These are phyloP conservation scores for Diploscapter pachys DNA, from an alignment of 1,140 invertebrate genomes.

Conservation along the genomic window DNA sequence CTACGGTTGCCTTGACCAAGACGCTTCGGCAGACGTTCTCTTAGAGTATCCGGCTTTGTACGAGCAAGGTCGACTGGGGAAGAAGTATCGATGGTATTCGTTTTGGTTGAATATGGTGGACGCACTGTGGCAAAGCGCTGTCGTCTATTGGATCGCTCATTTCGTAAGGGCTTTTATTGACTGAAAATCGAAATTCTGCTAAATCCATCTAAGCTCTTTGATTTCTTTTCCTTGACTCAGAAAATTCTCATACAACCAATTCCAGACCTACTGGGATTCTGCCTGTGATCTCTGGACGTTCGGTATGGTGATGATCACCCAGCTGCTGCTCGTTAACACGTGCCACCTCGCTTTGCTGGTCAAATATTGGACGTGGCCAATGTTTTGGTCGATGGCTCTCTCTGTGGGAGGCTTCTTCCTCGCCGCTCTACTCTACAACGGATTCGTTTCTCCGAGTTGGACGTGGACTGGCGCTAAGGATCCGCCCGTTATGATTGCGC, in stretches of 20 bases:
- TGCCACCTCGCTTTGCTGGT: constrained; percentile 62
- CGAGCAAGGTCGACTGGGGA: constrained; percentile 58
- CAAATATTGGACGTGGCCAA: constrained; percentile 40
- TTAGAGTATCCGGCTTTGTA: constrained; percentile 71
- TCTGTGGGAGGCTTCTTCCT: constrained; percentile 37
- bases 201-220: too few relatives aligned
- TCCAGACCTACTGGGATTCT: constrained; percentile 38
- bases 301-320: constrained; percentile 37
- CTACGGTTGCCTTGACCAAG: constrained; percentile 75
- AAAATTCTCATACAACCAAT: too few relatives aligned
- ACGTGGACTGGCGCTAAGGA: constrained; percentile 33
- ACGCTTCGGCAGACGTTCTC: constrained; percentile 66
- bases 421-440: constrained; percentile 41
- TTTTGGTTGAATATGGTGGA: constrained; percentile 87
- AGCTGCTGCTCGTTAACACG: constrained; percentile 39
- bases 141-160: constrained; percentile 80
- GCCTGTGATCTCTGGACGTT: constrained; percentile 46
- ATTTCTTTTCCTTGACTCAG: too few relatives aligned
- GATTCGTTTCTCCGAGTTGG: constrained; percentile 31
- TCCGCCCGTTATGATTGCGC: constrained; percentile 28
- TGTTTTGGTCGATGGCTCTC: constrained; percentile 34
- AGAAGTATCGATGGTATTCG: constrained; percentile 76
- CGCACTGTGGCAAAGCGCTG: constrained; percentile 83
- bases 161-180: constrained; percentile 63
- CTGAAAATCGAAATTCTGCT: too few relatives aligned